Conservation (phyloP, 2,797 vertebrate species). For the Babyrousa celebensis region DNA sequence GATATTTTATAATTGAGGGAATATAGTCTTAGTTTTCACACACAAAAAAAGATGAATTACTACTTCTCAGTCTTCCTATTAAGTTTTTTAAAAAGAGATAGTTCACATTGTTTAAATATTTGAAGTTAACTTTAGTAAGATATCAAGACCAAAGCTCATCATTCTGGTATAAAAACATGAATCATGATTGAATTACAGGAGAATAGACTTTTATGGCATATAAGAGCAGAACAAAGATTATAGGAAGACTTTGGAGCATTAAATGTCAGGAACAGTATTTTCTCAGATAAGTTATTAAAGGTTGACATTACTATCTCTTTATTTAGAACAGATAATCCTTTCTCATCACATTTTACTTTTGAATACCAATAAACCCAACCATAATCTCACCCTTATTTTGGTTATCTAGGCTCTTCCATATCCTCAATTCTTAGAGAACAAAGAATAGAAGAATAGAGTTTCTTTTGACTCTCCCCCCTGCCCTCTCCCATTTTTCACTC, state of each 20-base stretch:
- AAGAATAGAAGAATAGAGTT: conserved; percentile 43
- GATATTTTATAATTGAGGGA: conserved; percentile 15
- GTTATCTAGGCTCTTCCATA: conserved; percentile 12
- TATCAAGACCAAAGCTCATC: conserved; percentile 45
- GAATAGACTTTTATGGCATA: conserved; percentile 78
- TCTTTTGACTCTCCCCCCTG: background rate
- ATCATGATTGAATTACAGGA: conserved; percentile 81
- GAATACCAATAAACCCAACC: conserved; percentile 31
- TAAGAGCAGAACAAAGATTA: conserved; percentile 79
- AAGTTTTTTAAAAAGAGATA: conserved; percentile 17
- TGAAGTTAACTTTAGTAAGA: conserved; percentile 23
- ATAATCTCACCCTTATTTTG: conserved; percentile 38
- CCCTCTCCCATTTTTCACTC: background rate
- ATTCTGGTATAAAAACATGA: conserved; percentile 81
- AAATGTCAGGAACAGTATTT: conserved; percentile 82
- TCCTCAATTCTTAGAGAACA: conserved; percentile 48
- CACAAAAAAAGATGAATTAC: background rate
- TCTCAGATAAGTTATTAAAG: conserved; percentile 61
- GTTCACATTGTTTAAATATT: conserved; percentile 66
- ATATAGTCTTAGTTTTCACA: background rate
- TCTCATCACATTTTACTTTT: conserved; percentile 5
- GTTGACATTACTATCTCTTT: conserved; percentile 58
- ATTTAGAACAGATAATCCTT: conserved; percentile 67
- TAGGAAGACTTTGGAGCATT: conserved; percentile 74
- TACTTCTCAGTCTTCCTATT: background rate